Conservation (phyloP, 2,797 vertebrate species). For the Anguilla marmorata region DNA sequence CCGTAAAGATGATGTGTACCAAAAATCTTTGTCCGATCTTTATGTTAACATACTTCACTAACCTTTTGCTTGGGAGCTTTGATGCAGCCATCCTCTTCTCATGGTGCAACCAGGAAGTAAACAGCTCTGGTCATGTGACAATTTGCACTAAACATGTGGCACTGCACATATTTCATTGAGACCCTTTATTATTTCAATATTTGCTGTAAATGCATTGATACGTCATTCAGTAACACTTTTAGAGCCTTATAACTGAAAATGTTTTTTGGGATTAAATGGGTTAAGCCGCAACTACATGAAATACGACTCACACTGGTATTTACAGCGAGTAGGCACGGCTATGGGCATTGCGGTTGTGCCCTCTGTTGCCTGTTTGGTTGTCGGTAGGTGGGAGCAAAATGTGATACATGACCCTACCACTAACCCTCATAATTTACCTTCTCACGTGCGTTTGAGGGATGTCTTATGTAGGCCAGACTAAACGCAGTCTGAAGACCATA, state of each 20-base stretch:
- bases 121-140: constrained; percentile 33
- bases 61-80: constrained; percentile 35
- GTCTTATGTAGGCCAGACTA: too few species aligned
- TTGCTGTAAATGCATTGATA: constrained; percentile 33
- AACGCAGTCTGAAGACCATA: too few species aligned
- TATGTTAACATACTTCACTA: constrained; percentile 31
- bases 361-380: too few species aligned
- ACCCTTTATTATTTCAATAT: constrained; percentile 22
- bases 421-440: too few species aligned
- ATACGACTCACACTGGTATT: too few species aligned
- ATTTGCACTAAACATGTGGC: constrained; percentile 32
- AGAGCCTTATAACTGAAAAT: not conserved
- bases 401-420: too few species aligned
- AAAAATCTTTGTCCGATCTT: constrained; percentile 33
- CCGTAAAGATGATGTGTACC: constrained; percentile 35
- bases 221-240: constrained; percentile 3
- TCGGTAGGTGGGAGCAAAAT: too few species aligned
- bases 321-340: too few species aligned
- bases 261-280: too few species aligned
- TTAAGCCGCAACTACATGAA: not conserved
- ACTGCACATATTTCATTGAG: constrained; percentile 29
- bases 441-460: too few species aligned
- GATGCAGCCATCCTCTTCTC: constrained; percentile 9
- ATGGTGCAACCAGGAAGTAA: constrained; percentile 25
- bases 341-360: too few species aligned